Percentiles rank a stretch among this genome's conserved stretches.
Conservation (phyloP, 2,888 invertebrate genomes). For the Nysson spinosus region DNA sequence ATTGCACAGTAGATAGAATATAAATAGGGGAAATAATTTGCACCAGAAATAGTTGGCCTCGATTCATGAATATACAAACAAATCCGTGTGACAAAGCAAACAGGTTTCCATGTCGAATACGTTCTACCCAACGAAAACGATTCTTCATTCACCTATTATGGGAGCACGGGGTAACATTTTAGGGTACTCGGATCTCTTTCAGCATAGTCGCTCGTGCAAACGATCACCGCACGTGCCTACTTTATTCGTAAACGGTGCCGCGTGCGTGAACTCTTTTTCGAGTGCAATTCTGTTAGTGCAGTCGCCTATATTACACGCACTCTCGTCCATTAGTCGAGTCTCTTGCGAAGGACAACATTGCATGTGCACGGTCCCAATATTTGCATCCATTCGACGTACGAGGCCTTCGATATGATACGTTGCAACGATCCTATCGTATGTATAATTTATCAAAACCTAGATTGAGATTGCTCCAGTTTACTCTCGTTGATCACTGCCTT, state of each 20-base stretch:
- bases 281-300: background rate
- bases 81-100: no score
- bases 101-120: no score
- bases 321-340: slow-evolving; percentile 15
- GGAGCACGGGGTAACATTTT: slow-evolving; percentile 26
- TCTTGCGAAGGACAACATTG: slow-evolving; percentile 25
- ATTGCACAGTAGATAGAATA: no score
- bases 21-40: no score
- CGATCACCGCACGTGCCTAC: no score
- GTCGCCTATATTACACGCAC: background rate
- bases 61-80: no score
- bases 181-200: slow-evolving; percentile 30
- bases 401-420: slow-evolving; percentile 19
- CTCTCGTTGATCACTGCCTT: background rate
- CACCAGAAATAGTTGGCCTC: no score
- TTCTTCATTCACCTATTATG: slow-evolving; percentile 37
- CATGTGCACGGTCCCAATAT: slow-evolving; percentile 20
- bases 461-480: background rate
- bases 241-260: background rate
- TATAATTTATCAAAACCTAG: slow-evolving; percentile 11
- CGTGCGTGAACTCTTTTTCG: slow-evolving; percentile 31
- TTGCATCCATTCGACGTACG: slow-evolving; percentile 22
- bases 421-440: slow-evolving; percentile 7
- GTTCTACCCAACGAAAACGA: slow-evolving; percentile 21
- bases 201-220: slow-evolving; percentile 25